Evolutionary conservation across 2,113 vertebrate species (phyloP).

Genomic region (Campylorhamphus procurvoides): DNA sequence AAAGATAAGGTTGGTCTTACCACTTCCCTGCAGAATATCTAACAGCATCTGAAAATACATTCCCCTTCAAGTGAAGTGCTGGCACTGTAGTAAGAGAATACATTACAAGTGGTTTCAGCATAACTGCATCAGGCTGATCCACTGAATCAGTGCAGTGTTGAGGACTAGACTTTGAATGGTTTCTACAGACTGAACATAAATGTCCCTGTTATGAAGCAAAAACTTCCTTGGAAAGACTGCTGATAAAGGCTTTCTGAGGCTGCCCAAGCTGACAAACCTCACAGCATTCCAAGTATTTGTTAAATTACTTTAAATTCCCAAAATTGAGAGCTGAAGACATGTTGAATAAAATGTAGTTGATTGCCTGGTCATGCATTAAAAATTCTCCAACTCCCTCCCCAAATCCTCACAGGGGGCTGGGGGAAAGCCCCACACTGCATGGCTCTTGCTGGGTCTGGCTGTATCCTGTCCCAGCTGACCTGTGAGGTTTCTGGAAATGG

Average conservation of each 20-base stretch:
- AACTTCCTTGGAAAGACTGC: not conserved
- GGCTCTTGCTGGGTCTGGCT: not conserved
- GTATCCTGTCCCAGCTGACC: not conserved
- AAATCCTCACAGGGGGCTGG: fast-evolving
- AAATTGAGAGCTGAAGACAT: not conserved
- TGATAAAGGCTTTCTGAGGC: not conserved
- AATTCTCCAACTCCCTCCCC: not conserved
- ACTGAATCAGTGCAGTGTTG: not conserved
- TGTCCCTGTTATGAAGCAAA: not conserved
- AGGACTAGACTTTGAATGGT: not conserved
- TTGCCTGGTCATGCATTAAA: not conserved
- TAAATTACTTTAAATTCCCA: not conserved
- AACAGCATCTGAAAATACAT: not conserved
- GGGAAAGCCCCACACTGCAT: not conserved
- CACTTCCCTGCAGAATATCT: not conserved
- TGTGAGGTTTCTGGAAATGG: not conserved
- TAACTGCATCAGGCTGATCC: not conserved
- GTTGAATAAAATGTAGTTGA: not conserved
- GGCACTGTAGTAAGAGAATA: not conserved
- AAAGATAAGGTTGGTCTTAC: not conserved
- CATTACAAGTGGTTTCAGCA: not conserved
- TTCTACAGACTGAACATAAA: not conserved
- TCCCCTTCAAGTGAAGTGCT: not conserved
- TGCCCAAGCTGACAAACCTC: not conserved
- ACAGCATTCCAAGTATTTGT: not conserved